A percentile compares a stretch with the other conserved stretches of the same genome.
Conservation (phyloP, 2,797 vertebrate genomes). For the Tinamus major region DNA sequence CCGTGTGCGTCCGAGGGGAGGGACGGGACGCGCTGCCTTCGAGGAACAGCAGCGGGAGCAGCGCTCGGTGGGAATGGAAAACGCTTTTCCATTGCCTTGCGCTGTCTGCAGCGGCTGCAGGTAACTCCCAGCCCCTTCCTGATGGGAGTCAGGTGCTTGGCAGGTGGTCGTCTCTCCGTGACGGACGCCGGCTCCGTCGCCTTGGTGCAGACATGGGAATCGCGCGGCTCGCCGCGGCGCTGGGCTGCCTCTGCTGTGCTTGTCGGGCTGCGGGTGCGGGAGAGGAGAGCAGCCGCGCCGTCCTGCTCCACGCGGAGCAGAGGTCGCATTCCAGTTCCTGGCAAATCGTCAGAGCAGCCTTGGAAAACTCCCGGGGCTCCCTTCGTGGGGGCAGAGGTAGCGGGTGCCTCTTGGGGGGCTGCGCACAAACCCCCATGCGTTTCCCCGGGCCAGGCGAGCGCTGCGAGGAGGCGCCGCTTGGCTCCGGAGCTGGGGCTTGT, state of each 20-base stretch:
- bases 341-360: neutral
- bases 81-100: neutral
- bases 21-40: neutral
- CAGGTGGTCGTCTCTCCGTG: neutral
- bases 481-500: neutral
- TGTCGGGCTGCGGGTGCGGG: neutral
- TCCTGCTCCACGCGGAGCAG: neutral
- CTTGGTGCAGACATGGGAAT: neutral
- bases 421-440: neutral
- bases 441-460: neutral
- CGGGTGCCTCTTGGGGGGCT: neutral
- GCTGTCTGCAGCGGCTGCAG: neutral
- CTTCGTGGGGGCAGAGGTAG: neutral
- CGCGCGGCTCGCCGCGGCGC: fast-evolving
- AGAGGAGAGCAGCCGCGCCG: constrained; percentile 1
- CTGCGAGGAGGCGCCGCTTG: neutral
- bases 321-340: neutral
- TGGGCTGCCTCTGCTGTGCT: fast-evolving
- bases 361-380: neutral
- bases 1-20: neutral
- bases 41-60: neutral
- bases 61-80: neutral
- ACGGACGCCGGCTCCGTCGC: neutral
- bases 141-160: constrained; percentile 29
- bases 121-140: neutral